Evolutionary conservation across 2,888 invertebrate genomes (phyloP).

Genomic region (Caenorhabditis sp.): DNA sequence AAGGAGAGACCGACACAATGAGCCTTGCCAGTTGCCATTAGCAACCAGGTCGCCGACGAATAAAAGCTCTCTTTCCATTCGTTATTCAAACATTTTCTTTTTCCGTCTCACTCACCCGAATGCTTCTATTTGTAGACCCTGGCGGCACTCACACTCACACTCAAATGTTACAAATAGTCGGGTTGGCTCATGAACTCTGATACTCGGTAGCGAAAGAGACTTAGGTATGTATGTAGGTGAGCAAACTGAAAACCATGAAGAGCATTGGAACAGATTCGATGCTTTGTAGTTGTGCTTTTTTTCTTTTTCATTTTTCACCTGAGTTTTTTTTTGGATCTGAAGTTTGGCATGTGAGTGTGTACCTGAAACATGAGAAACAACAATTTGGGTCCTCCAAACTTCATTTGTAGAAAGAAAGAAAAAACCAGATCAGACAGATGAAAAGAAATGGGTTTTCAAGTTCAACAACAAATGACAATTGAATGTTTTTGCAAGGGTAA

Average conservation of each 20-base stretch:
- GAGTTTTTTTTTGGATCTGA: too few species aligned
- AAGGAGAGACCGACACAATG: constrained; percentile 7
- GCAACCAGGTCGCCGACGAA: not conserved
- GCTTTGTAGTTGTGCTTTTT: not conserved
- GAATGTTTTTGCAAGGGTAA: too few species aligned
- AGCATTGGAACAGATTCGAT: constrained; percentile 11
- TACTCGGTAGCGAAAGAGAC: not conserved
- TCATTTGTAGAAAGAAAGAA: constrained; percentile 41
- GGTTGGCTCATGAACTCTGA: constrained; percentile 8
- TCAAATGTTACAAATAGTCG: constrained; percentile 9
- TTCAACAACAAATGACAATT: constrained; percentile 37
- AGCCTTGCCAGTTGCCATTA: not conserved
- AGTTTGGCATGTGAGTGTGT: too few species aligned
- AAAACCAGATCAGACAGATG: constrained; percentile 29
- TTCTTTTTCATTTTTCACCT: not conserved
- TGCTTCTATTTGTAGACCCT: constrained; percentile 12
- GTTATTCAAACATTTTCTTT: constrained; percentile 7
- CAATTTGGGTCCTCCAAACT: constrained; percentile 51
- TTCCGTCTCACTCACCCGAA: not conserved
- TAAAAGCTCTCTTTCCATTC: not conserved
- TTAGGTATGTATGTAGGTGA: too few species aligned
- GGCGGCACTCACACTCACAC: constrained; percentile 1
- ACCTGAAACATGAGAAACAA: too few species aligned
- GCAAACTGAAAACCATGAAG: too few species aligned
- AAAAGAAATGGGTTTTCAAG: constrained; percentile 15